Percentiles rank a stretch among this genome's conserved stretches.
phyloP scores from a whole-genome alignment of 2,888 invertebrate species.

The Microctonus aethiopoides region DNA sequence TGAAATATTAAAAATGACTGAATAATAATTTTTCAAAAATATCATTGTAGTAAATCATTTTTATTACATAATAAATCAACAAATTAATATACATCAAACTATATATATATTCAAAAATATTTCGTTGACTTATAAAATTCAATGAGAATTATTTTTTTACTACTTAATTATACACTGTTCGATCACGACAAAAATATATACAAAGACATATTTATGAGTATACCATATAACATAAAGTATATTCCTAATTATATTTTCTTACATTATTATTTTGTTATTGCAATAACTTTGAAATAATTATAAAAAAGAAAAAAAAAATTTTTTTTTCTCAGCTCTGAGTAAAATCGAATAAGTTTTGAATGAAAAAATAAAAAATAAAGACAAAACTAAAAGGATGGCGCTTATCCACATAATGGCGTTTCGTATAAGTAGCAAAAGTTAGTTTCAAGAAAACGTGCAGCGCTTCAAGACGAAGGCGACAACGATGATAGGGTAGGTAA shows the following conservation, averaged over 20 bases:
- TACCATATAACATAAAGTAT: too few relatives aligned
- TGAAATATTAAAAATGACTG: too few relatives aligned
- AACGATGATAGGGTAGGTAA: conserved; percentile 26
- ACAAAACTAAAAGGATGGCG: not conserved
- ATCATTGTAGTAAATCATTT: not conserved
- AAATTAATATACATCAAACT: too few relatives aligned
- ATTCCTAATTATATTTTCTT: not conserved
- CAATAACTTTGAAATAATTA: too few relatives aligned
- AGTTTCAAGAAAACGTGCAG: conserved; percentile 34
- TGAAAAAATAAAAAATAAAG: not conserved
- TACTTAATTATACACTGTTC: too few relatives aligned
- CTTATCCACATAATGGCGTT: conserved; percentile 42
- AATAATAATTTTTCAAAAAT: too few relatives aligned
- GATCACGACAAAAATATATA: not conserved
- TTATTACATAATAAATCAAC: not conserved
- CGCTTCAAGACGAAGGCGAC: conserved; percentile 31
- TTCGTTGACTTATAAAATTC: not conserved
- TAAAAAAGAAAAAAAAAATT: not conserved
- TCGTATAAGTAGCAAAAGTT: conserved; percentile 41
- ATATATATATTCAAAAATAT: not conserved
- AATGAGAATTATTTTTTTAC: not conserved
- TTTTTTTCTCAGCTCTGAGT: too few relatives aligned
- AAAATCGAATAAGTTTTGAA: not conserved
- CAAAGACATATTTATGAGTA: too few relatives aligned
- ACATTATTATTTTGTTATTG: not conserved